Evolutionary conservation across 1,140 invertebrate genomes (phyloP).

Genomic region (Polypedilum vanderplanki): DNA sequence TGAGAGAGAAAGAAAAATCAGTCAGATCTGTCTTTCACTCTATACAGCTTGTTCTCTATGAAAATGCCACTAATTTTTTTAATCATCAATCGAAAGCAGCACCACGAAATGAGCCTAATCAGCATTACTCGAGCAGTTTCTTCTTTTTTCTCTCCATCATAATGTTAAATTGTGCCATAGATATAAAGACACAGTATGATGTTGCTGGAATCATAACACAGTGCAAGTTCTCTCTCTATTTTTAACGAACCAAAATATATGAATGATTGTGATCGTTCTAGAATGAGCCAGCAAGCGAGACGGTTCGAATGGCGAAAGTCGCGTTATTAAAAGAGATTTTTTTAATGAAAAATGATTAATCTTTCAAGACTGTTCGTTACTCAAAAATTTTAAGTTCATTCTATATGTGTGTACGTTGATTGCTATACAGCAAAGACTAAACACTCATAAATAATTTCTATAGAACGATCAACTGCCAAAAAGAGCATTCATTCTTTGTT

Average conservation of each 20-base stretch:
- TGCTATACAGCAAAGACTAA: too few relatives aligned
- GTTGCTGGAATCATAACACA: background rate
- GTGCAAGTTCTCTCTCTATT: background rate
- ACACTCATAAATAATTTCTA: too few relatives aligned
- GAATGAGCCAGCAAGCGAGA: background rate
- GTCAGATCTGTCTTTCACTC: background rate
- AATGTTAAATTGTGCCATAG: background rate
- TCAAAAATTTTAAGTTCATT: background rate
- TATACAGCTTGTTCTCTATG: background rate
- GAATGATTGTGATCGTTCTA: background rate
- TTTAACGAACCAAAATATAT: background rate
- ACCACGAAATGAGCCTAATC: slow-evolving; percentile 10
- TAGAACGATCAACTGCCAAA: too few relatives aligned
- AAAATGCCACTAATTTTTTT: slow-evolving; percentile 15
- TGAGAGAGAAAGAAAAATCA: background rate
- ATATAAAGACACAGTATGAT: background rate
- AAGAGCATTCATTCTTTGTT: too few relatives aligned
- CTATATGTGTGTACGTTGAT: too few relatives aligned
- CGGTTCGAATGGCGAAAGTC: background rate
- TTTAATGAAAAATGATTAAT: slow-evolving; percentile 29
- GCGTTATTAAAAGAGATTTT: background rate
- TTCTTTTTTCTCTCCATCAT: background rate
- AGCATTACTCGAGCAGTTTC: slow-evolving; percentile 5
- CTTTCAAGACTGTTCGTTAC: slow-evolving; percentile 10
- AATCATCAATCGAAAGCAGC: background rate